Conservation (phyloP, 2,888 invertebrate species). For the Eupithecia dodoneata region DNA sequence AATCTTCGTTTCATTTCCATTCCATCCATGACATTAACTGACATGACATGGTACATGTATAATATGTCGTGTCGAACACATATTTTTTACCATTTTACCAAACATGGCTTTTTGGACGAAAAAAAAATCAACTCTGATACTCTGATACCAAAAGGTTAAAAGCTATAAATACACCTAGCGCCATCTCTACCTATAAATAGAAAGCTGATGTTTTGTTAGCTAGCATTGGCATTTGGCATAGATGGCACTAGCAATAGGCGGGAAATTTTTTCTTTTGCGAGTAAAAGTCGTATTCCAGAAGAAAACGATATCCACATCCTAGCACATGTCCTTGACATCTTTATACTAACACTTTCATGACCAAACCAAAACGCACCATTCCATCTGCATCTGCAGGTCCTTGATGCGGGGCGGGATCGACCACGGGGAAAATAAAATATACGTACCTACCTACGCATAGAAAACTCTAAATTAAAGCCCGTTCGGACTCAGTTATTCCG, state of each 20-base stretch:
- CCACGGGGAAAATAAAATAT: too few relatives aligned
- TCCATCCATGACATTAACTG: background rate
- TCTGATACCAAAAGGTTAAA: background rate
- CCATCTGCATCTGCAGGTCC: too few relatives aligned
- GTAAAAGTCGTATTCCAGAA: background rate
- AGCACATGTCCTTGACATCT: background rate
- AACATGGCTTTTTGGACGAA: background rate
- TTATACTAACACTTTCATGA: too few relatives aligned
- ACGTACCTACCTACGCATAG: too few relatives aligned
- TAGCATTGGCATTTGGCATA: background rate
- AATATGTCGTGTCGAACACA: too few relatives aligned
- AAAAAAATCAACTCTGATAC: background rate
- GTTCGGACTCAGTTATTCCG: too few relatives aligned
- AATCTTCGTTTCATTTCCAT: background rate
- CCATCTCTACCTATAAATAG: constrained; percentile 17
- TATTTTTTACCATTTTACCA: background rate
- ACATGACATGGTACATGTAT: too few relatives aligned
- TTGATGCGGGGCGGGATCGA: too few relatives aligned
- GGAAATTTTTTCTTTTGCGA: background rate
- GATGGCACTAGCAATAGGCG: background rate
- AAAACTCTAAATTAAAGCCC: too few relatives aligned
- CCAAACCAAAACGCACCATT: too few relatives aligned
- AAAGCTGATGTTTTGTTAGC: constrained; percentile 1
- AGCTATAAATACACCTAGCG: background rate
- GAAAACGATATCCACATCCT: background rate